phyloP scores from a whole-genome alignment of 1,140 invertebrate genomes.

The Oreohelix idahoensis region DNA sequence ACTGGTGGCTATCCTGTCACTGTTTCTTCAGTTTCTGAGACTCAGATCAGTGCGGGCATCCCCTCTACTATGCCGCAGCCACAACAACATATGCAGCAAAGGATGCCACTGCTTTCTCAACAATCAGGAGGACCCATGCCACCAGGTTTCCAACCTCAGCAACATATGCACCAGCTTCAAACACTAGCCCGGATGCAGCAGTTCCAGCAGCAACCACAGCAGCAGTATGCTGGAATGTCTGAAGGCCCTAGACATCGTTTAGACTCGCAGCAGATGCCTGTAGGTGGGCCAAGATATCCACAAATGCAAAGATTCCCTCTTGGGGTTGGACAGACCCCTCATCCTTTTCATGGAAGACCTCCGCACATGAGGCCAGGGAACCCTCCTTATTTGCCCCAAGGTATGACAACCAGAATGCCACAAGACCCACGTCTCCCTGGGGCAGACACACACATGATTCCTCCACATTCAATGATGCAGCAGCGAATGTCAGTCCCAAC shows the following conservation, averaged over 20 bases:
- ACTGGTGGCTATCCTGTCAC: background rate
- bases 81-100: slow-evolving; percentile 10
- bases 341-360: slow-evolving; percentile 22
- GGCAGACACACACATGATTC: background rate
- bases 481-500: background rate
- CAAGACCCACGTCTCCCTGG: slow-evolving; percentile 1
- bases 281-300: slow-evolving; percentile 30
- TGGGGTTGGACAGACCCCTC: background rate
- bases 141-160: slow-evolving; percentile 13
- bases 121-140: slow-evolving; percentile 17
- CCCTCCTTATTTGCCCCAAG: slow-evolving; percentile 16
- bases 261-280: slow-evolving; percentile 21
- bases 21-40: background rate
- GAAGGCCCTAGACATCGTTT: slow-evolving; percentile 17
- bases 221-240: slow-evolving; percentile 26
- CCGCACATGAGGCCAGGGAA: slow-evolving; percentile 28
- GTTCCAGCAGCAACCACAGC: slow-evolving; percentile 41
- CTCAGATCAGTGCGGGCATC: background rate
- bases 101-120: slow-evolving; percentile 30
- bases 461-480: slow-evolving; percentile 3
- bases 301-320: slow-evolving; percentile 29
- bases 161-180: slow-evolving; percentile 42
- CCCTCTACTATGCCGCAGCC: slow-evolving; percentile 5
- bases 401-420: slow-evolving; percentile 14
- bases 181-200: slow-evolving; percentile 36